These are phyloP conservation scores for Disparrhopalites patrizii DNA, from an alignment of 2,888 invertebrate genomes.

Conservation along the genomic window DNA sequence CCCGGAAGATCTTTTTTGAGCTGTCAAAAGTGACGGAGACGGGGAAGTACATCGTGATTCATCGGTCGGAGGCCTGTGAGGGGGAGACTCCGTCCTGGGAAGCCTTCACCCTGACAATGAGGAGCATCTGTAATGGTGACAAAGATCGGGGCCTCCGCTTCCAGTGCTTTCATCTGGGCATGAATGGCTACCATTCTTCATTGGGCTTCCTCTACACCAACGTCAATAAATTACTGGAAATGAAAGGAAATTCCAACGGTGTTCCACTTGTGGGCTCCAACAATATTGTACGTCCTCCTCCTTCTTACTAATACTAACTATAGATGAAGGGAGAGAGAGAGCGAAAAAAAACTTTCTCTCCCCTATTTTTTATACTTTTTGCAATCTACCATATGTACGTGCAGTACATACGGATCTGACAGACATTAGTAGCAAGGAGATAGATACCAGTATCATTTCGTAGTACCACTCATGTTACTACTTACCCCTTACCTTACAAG, in stretches of 20 bases:
- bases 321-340: background rate
- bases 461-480: too few relatives aligned
- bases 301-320: background rate
- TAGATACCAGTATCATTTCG: too few relatives aligned
- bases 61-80: constrained; percentile 55
- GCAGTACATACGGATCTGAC: too few relatives aligned
- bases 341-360: too few relatives aligned
- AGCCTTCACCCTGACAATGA: constrained; percentile 53
- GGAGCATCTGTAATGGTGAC: constrained; percentile 56
- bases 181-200: constrained; percentile 48
- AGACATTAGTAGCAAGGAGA: too few relatives aligned
- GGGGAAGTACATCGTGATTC: constrained; percentile 54
- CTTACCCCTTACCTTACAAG: too few relatives aligned
- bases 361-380: too few relatives aligned
- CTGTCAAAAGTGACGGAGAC: constrained; percentile 52
- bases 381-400: too few relatives aligned
- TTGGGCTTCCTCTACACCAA: constrained; percentile 43
- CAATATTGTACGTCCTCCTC: constrained; percentile 12
- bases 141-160: constrained; percentile 54
- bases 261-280: constrained; percentile 18
- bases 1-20: constrained; percentile 41
- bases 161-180: constrained; percentile 53
- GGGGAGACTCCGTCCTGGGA: constrained; percentile 57
- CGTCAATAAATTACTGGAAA: constrained; percentile 23
- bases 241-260: constrained; percentile 12